A percentile compares a stretch with the other conserved stretches of the same genome.
Evolutionary conservation across 1,140 invertebrate species (phyloP).

Genomic region (Bombus turneri): DNA sequence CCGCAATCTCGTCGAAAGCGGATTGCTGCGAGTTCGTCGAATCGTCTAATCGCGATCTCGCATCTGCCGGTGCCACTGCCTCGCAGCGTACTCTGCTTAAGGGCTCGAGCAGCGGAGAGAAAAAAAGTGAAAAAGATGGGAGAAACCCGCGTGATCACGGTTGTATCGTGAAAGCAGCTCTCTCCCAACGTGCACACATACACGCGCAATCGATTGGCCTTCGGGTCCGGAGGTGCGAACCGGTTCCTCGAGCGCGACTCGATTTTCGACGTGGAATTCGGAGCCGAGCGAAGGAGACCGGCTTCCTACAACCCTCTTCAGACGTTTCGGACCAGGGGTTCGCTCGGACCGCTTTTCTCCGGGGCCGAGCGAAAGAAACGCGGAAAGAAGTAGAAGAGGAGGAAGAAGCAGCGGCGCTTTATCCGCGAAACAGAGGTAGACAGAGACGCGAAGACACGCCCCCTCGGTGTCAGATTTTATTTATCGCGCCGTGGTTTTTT

Average conservation of each 20-base stretch:
- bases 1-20: conserved; percentile 35
- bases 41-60: conserved; percentile 52
- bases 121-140: neutral
- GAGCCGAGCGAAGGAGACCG: neutral
- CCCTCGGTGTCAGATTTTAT: conserved; percentile 70
- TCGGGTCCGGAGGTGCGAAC: conserved; percentile 56
- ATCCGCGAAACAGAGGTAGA: conserved; percentile 53
- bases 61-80: conserved; percentile 52
- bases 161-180: conserved; percentile 58
- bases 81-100: conserved; percentile 59
- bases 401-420: conserved; percentile 22
- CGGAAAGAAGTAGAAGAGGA: neutral
- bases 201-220: conserved; percentile 43
- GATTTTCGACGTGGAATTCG: conserved; percentile 62
- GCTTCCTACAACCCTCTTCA: conserved; percentile 48
- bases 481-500: conserved; percentile 72
- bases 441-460: conserved; percentile 52
- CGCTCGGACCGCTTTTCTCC: conserved; percentile 33
- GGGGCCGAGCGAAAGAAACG: neutral
- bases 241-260: conserved; percentile 50
- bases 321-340: conserved; percentile 20
- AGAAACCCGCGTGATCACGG: conserved; percentile 55
- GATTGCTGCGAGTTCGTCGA: conserved; percentile 22
- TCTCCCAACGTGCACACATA: conserved; percentile 9
- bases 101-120: conserved; percentile 24